Base-by-base conservation (phyloP, 2,113 vertebrate species). In the Ceratotherium simum region DNA sequence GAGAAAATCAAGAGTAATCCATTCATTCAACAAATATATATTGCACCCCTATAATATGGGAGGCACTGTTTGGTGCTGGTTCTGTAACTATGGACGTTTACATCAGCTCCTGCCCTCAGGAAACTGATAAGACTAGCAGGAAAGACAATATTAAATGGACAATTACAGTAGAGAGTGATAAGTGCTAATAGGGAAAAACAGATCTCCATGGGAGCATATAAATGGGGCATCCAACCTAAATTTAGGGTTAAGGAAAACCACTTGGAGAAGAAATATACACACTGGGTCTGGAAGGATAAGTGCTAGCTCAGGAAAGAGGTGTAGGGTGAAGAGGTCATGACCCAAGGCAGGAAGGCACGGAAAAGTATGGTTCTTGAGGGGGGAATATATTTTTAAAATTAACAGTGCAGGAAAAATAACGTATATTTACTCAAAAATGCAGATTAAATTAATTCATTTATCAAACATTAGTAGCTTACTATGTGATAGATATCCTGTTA, bases 1-100 rank as follows among this genome's bases (percentile, higher is more conserved):
- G 62, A 94, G 88, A 98, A 96, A 97, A 67, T 80, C 81, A 83
- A 72, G 64, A 39, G 48, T 54, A 85, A 94, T 23, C 14, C 17
- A 25, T 42, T 90, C 31, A 95, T 29, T 81, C 65, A 65, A 3
- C 58, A 87, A 79, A 60, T 78, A 69, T 36, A 7, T 83, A 7
- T 64, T 79, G 6, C 33, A 20, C 16, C 36, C 51, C 4, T 75
- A 2, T 84, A 27, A 48, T 6, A 29, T 46, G 42, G 65, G 6
- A 89, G 29, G 5, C 21, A n/a, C 16, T 56, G 6, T 79, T 87
- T 96, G 62, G 48, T 90, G 65, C 65, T 72, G 8, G 17, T 67
- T 87, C 29, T 78, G 20, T 6, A 48, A 88, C 60, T 73, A 14
- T 64, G 65, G 83, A 54, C 23, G 46, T 80, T 90, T 75, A 87